Evolutionary conservation across 2,888 invertebrate genomes (phyloP), one percentile per base, ranked within the genome.

Genomic region (Carpatolechia fugitivella): DNA sequence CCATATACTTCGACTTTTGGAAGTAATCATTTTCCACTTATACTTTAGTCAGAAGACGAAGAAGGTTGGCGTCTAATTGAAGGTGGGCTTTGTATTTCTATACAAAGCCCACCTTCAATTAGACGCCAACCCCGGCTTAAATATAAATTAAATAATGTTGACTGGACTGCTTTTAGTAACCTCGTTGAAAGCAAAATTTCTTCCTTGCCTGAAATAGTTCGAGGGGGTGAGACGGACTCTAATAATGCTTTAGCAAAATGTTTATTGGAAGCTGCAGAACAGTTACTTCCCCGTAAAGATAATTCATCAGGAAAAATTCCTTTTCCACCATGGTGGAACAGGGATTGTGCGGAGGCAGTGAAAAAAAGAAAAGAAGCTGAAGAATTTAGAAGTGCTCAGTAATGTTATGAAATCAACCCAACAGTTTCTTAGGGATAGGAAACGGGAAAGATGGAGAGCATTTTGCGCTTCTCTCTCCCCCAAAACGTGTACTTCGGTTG

Each of bases 1-100:
- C n/a, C n/a, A n/a, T n/a, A n/a, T n/a, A n/a, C 18, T 44, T 18
- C 1, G 3, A 29, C 38, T 5, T 48, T 47, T 41, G 40, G 49
- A 6, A 55, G 50, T 41, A 40, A 55, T 13, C 49, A 55, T 50
- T 55, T 55, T 33, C 54, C 49, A 3, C 29, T 48, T n/a, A 31
- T 48, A 10, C 31, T 48, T 35, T 14, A 6, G 3, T 7, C 29
- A 29, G 8, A n/a, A n/a, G n/a, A n/a, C n/a, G n/a, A n/a, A n/a
- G n/a, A n/a, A n/a, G n/a, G n/a, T n/a, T n/a, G n/a, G n/a, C n/a
- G n/a, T n/a, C n/a, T n/a, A n/a, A n/a, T n/a, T n/a, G n/a, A n/a
- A n/a, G n/a, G n/a, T n/a, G n/a, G n/a, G n/a, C n/a, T n/a, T n/a
- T n/a, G n/a, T n/a, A n/a, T n/a, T n/a, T n/a, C 33, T 13, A 48